Evolutionary conservation across 23 tunicate species (phyloP).

Genomic region (Halocynthia aurantium): DNA sequence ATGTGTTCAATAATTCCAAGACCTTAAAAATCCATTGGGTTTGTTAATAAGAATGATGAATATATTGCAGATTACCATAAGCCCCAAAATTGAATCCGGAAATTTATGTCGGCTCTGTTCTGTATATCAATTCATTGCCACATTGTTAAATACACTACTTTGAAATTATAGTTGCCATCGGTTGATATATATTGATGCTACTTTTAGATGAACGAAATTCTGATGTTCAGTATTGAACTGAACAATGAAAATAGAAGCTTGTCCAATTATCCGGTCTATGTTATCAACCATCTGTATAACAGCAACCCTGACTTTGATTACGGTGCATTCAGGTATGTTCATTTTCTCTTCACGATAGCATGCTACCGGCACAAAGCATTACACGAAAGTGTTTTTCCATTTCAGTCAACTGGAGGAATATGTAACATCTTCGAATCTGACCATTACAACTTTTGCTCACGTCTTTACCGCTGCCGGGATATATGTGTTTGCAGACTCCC

Average conservation of each 20-base stretch:
- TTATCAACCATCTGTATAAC: slow-evolving; percentile 82
- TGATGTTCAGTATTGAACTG: slow-evolving; percentile 57
- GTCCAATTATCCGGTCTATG: slow-evolving; percentile 90
- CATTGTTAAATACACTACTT: not conserved
- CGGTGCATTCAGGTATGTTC: slow-evolving; percentile 85
- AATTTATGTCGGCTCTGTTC: not conserved
- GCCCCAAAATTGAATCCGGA: too few relatives aligned
- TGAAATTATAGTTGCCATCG: not conserved
- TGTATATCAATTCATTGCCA: not conserved
- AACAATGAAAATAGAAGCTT: slow-evolving; percentile 32
- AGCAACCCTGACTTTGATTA: slow-evolving; percentile 89
- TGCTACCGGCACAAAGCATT: not conserved
- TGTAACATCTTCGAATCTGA: slow-evolving; percentile 45
- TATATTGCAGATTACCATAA: too few relatives aligned
- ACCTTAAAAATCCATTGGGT: too few relatives aligned
- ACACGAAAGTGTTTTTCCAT: not conserved
- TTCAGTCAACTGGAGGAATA: slow-evolving; percentile 62
- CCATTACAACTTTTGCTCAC: slow-evolving; percentile 81
- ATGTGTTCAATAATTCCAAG: too few relatives aligned
- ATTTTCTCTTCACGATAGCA: not conserved
- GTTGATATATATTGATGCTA: not conserved
- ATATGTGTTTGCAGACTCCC: slow-evolving; percentile 87
- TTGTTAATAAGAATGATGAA: too few relatives aligned
- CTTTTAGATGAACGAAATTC: slow-evolving; percentile 60
- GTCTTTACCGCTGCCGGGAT: slow-evolving; percentile 78